Conservation (phyloP, 2,888 invertebrate genomes). For the Tromatobia lineatoria region DNA sequence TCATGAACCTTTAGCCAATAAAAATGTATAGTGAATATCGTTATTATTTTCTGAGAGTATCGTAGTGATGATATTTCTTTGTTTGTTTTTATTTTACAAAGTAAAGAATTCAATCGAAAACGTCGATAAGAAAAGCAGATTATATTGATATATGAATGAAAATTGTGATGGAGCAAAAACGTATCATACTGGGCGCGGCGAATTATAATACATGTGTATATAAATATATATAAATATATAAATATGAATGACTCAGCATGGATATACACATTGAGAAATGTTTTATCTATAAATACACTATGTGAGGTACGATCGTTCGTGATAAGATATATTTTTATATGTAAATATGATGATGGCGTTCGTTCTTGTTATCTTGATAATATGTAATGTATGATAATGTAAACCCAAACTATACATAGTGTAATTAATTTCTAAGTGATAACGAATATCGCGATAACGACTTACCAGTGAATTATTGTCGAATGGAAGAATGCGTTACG, state of each 20-base stretch:
- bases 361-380: conserved; percentile 81
- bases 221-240: conserved; percentile 61
- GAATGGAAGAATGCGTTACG: conserved; percentile 5
- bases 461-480: conserved; percentile 13
- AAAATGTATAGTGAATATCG: neutral
- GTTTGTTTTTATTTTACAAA: too few relatives aligned
- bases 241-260: conserved; percentile 27
- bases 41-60: conserved; percentile 28
- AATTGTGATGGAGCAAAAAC: conserved; percentile 60
- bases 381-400: conserved; percentile 65
- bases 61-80: neutral
- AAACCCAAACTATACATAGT: conserved; percentile 52
- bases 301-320: conserved; percentile 76
- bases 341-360: conserved; percentile 83
- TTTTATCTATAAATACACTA: conserved; percentile 78
- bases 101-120: neutral
- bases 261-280: conserved; percentile 61
- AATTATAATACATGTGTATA: conserved; percentile 51
- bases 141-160: conserved; percentile 25
- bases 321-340: conserved; percentile 84
- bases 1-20: neutral
- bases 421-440: conserved; percentile 52
- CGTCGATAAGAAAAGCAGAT: conserved; percentile 5
- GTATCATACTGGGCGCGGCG: conserved; percentile 60
- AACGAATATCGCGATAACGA: conserved; percentile 21